Evolutionary conservation across 2,888 invertebrate genomes (phyloP).

Genomic region (Lepas anatifera): DNA sequence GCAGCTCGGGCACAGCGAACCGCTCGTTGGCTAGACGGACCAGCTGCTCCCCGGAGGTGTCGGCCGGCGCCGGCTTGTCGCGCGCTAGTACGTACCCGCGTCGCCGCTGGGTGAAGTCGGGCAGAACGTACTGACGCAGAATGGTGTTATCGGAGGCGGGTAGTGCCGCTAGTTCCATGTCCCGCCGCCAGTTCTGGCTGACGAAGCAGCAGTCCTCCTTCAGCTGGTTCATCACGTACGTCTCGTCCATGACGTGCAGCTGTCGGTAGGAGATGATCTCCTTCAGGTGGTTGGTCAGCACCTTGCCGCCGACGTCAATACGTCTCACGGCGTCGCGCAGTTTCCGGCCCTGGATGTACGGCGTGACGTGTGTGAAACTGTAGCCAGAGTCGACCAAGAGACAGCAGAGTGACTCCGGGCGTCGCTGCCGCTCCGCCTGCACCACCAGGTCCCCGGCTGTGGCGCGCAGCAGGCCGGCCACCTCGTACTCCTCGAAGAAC

Average conservation of each 20-base stretch:
- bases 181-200: conserved; percentile 63
- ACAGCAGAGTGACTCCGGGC: conserved; percentile 46
- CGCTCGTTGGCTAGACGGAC: conserved; percentile 83
- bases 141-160: conserved; percentile 50
- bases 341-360: conserved; percentile 68
- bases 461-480: conserved; percentile 62
- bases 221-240: conserved; percentile 73
- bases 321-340: conserved; percentile 58
- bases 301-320: conserved; percentile 92
- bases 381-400: conserved; percentile 88
- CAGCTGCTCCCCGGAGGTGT: conserved; percentile 50
- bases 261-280: conserved; percentile 91
- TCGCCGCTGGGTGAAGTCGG: conserved; percentile 83
- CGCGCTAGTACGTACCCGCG: conserved; percentile 55
- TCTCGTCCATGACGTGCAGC: conserved; percentile 96
- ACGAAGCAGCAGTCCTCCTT: conserved; percentile 97
- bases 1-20: conserved; percentile 84
- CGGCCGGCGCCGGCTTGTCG: conserved; percentile 35
- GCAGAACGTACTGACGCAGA: conserved; percentile 81
- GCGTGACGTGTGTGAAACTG: conserved; percentile 88
- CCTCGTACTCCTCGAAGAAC: conserved; percentile 94
- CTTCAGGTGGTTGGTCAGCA: conserved; percentile 92
- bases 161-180: conserved; percentile 55
- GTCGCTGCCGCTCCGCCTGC: conserved; percentile 23
- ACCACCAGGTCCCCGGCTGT: conserved; percentile 37